Evolutionary conservation across 1,140 invertebrate species (phyloP).

Genomic region (Drosophila bocki): DNA sequence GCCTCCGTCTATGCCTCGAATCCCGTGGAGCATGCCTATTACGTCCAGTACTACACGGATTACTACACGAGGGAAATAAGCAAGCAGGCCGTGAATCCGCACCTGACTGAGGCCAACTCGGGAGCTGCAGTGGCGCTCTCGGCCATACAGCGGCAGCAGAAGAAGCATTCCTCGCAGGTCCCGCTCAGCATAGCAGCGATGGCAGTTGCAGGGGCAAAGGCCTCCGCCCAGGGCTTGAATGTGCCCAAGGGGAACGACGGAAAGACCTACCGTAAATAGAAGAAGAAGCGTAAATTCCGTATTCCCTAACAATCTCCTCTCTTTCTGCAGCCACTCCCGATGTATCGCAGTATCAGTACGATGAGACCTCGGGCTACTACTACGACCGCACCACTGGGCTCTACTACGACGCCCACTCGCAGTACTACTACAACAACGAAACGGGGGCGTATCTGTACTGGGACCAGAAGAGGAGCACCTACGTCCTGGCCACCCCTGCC

Average conservation of each 20-base stretch:
- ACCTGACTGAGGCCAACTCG: conserved; percentile 90
- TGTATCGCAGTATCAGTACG: conserved; percentile 96
- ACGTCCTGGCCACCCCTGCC: conserved; percentile 89
- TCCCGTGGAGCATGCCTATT: conserved; percentile 90
- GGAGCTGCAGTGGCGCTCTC: conserved; percentile 96
- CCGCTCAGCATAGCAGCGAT: neutral
- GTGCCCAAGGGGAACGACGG: conserved; percentile 87
- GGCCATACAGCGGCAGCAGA: conserved; percentile 88
- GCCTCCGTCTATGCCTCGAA: conserved; percentile 91
- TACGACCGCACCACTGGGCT: conserved; percentile 96
- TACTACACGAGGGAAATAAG: conserved; percentile 92
- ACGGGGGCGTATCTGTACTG: conserved; percentile 97
- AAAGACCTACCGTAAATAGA: conserved; percentile 88
- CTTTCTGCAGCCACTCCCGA: conserved; percentile 91
- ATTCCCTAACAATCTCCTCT: neutral
- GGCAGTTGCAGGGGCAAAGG: conserved; percentile 56
- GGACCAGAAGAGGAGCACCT: conserved; percentile 93
- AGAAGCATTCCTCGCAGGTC: conserved; percentile 48
- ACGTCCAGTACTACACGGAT: conserved; percentile 91
- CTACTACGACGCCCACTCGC: conserved; percentile 98
- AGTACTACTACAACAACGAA: conserved; percentile 96
- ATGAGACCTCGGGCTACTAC: conserved; percentile 98
- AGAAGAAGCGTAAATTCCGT: too few relatives aligned
- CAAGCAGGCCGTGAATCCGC: conserved; percentile 86
- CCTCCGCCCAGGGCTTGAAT: conserved; percentile 62